These are phyloP conservation scores for Phodopus roborovskii DNA, from an alignment of 2,113 vertebrate species.

Conservation along the genomic window DNA sequence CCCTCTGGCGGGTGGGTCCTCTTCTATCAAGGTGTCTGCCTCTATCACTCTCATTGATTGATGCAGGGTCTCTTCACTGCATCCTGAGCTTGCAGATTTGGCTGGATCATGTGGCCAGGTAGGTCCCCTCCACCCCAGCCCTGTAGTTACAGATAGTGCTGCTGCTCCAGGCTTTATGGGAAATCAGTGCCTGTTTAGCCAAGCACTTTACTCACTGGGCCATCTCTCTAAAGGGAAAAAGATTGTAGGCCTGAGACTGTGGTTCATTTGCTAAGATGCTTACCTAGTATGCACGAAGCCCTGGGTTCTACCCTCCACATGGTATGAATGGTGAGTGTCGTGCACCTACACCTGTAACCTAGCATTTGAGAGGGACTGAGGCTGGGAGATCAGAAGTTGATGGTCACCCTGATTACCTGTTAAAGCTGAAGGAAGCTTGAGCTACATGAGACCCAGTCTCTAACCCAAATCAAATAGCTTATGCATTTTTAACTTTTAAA, in stretches of 20 bases:
- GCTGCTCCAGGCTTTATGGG: background rate
- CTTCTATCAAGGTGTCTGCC: too few relatives aligned
- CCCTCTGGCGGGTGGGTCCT: too few relatives aligned
- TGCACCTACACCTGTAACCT: background rate
- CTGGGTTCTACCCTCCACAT: background rate
- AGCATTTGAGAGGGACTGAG: background rate
- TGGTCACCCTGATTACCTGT: background rate
- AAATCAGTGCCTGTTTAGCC: too few relatives aligned
- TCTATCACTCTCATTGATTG: background rate
- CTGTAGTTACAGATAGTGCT: background rate
- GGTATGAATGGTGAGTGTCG: too few relatives aligned
- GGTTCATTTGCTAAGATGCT: too few relatives aligned
- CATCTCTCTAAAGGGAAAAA: background rate
- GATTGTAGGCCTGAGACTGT: background rate
- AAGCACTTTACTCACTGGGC: background rate
- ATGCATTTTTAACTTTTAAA: background rate
- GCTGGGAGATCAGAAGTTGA: background rate
- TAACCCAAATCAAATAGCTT: background rate
- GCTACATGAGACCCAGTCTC: background rate
- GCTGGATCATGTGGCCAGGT: background rate
- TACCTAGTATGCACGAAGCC: background rate
- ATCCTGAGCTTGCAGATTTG: background rate
- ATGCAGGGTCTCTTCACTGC: background rate
- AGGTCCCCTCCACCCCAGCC: background rate
- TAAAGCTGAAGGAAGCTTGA: background rate